Evolutionary conservation across 1,140 invertebrate genomes (phyloP).

Genomic region (Sitobion miscanthi): DNA sequence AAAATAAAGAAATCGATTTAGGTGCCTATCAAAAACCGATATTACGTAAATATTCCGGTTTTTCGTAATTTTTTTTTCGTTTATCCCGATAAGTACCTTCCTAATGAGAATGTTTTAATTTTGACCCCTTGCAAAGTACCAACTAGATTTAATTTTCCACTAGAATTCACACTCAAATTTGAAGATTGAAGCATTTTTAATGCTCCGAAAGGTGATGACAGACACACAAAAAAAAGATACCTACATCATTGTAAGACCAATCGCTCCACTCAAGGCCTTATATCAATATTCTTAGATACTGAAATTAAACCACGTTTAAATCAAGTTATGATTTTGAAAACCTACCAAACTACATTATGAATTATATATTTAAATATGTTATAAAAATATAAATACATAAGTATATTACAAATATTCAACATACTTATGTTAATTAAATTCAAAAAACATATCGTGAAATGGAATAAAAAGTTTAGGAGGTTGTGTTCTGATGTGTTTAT

Average conservation of each 20-base stretch:
- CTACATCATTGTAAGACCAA: background rate
- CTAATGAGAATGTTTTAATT: background rate
- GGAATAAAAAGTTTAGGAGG: background rate
- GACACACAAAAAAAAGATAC: background rate
- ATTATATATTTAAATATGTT: background rate
- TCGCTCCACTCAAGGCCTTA: background rate
- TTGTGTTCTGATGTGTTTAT: background rate
- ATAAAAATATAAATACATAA: background rate
- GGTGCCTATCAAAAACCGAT: background rate
- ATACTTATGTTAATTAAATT: background rate
- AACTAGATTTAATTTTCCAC: background rate
- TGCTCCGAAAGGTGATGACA: background rate
- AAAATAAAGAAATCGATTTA: background rate
- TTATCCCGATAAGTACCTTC: background rate
- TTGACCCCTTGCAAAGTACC: background rate
- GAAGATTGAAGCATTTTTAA: background rate
- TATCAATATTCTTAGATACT: background rate
- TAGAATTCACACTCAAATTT: background rate
- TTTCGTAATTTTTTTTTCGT: background rate
- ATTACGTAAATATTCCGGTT: background rate
- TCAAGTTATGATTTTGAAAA: background rate
- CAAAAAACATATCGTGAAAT: background rate
- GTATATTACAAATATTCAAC: no score
- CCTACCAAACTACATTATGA: background rate
- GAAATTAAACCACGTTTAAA: background rate